These are phyloP conservation scores for Netelia virgata DNA, from an alignment of 2,888 invertebrate genomes.

Conservation along the genomic window DNA sequence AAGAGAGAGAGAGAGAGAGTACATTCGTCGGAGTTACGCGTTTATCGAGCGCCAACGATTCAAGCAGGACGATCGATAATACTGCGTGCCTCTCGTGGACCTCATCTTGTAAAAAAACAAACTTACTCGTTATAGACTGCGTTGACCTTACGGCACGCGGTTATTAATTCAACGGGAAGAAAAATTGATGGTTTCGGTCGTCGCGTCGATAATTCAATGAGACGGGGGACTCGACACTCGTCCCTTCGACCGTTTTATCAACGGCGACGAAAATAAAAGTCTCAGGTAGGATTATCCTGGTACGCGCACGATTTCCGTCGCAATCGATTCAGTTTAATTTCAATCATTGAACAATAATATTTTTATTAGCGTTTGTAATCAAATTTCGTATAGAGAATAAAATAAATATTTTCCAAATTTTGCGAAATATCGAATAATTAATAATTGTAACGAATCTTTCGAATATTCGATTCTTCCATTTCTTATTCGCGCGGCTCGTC, in stretches of 20 bases:
- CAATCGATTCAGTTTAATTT: too few relatives aligned
- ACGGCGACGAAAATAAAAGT: background rate
- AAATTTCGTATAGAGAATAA: too few relatives aligned
- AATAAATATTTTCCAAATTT: background rate
- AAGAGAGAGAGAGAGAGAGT: background rate
- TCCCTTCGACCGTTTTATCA: background rate
- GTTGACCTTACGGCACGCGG: background rate
- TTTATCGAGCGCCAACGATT: conserved; percentile 44
- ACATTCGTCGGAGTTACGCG: conserved; percentile 29
- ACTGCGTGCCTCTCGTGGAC: conserved; percentile 39
- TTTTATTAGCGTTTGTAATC: too few relatives aligned
- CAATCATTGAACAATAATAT: too few relatives aligned
- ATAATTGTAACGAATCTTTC: background rate
- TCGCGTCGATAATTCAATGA: conserved; percentile 40
- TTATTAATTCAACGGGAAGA: conserved; percentile 44
- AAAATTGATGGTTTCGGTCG: conserved; percentile 20
- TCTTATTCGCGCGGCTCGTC: background rate
- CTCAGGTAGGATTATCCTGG: background rate
- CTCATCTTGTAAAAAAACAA: conserved; percentile 28
- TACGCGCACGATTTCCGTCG: background rate
- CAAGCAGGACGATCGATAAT: conserved; percentile 62
- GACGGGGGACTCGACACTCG: background rate
- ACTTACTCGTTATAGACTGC: background rate
- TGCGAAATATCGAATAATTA: background rate
- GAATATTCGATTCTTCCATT: conserved; percentile 5